phyloP scores from a whole-genome alignment of 2,888 invertebrate species.

The Xylota segnis region DNA sequence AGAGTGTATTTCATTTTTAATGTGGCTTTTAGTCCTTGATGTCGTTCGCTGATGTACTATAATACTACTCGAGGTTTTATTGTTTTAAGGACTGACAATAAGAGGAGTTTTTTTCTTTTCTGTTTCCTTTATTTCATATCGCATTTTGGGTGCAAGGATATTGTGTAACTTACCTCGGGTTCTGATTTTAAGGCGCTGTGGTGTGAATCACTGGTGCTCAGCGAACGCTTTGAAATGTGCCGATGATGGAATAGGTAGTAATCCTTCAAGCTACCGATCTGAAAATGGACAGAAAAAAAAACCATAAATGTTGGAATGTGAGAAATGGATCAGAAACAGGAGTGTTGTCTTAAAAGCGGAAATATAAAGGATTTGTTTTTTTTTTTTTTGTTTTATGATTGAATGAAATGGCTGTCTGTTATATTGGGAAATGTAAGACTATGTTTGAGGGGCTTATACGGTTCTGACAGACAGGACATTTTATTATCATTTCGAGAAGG shows the following conservation, averaged over 20 bases:
- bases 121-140: background rate
- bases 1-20: constrained; percentile 62
- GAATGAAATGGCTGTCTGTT: background rate
- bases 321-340: background rate
- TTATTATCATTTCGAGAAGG: background rate
- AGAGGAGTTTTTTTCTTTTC: background rate
- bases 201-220: constrained; percentile 91
- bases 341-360: constrained; percentile 1
- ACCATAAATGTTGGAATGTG: background rate
- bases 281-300: constrained; percentile 82
- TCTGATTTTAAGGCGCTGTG: constrained; percentile 92
- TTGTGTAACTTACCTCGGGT: constrained; percentile 87
- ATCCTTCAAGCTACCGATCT: constrained; percentile 95
- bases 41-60: constrained; percentile 37
- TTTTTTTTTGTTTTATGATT: constrained; percentile 4
- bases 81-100: constrained; percentile 29
- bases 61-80: constrained; percentile 43
- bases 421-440: background rate
- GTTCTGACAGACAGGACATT: background rate
- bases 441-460: background rate
- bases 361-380: constrained; percentile 4
- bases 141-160: constrained; percentile 21
- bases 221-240: constrained; percentile 93
- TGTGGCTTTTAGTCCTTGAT: constrained; percentile 62
- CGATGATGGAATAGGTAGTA: constrained; percentile 95